These are phyloP conservation scores for Blomia tropicalis DNA, from an alignment of 2,888 invertebrate genomes.

Conservation along the genomic window DNA sequence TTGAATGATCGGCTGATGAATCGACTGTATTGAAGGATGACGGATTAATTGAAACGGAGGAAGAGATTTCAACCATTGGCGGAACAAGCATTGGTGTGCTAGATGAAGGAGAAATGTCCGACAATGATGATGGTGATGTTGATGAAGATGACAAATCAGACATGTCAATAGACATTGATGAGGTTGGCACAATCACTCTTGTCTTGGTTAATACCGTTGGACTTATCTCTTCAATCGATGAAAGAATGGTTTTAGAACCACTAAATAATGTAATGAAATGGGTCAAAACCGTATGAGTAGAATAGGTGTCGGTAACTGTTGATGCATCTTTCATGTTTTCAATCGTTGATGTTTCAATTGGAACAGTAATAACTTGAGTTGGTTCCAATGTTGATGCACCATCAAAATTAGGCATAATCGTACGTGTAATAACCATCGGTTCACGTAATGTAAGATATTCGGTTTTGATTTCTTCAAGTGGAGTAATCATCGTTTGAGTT, in stretches of 20 bases:
- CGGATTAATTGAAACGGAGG: not conserved
- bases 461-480: slow-evolving; percentile 30
- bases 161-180: not conserved
- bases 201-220: slow-evolving; percentile 31
- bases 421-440: slow-evolving; percentile 23
- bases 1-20: not conserved
- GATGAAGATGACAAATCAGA: not conserved
- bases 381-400: slow-evolving; percentile 40
- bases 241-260: slow-evolving; percentile 40
- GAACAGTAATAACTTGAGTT: slow-evolving; percentile 29
- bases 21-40: not conserved
- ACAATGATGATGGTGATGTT: not conserved
- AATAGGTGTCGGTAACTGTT: slow-evolving; percentile 40
- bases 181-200: slow-evolving; percentile 18
- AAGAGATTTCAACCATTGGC: not conserved
- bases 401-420: slow-evolving; percentile 23
- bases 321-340: slow-evolving; percentile 9
- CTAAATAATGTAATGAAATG: slow-evolving; percentile 66
- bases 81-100: not conserved
- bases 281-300: slow-evolving; percentile 59
- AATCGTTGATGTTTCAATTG: slow-evolving; percentile 8
- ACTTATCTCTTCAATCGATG: slow-evolving; percentile 30
- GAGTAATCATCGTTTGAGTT: slow-evolving; percentile 39
- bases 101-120: not conserved
- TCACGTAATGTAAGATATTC: slow-evolving; percentile 26